Evolutionary conservation across 1,140 invertebrate species (phyloP), one percentile per base, ranked within the genome.

Genomic region (Drosophila trapezifrons): DNA sequence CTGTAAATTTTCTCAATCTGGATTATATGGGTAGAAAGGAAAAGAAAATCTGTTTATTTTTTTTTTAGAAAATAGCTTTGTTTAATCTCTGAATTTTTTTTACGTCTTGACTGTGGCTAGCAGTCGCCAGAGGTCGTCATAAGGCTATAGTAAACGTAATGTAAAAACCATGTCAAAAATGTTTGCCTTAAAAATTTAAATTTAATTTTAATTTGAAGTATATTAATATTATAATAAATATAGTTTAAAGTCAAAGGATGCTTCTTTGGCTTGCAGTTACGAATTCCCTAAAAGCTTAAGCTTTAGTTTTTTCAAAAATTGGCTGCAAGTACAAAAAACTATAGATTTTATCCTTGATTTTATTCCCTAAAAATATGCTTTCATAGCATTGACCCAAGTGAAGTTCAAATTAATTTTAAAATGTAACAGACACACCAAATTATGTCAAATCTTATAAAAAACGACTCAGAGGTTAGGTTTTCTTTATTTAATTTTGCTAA

Each of bases 401-500:
- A 45, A 45, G 3, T 13, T 15, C 8, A 60, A 18, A 18, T 18
- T 18, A n/a, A 12, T 20, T 25, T 32, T 2, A 32, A 32, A 32
- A 13, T 25, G 7, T 8, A n/a, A 8, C 10, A 18, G 0, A 12
- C n/a, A 18, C 3, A 3, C 12, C 7, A 5, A 17, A 2, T 15
- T 15, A 2, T 5, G 12, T 12, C 6, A 15, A 56, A 22, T 55
- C 4, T n/a, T 8, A 25, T 25, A 37, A 62, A 42, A 13, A 9
- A 35, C 18, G 4, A 0, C 15, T 12, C 25, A 29, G 17, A 60
- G 18, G 17, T 42, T 10, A 1, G 38, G 10, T 43, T 66, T 40
- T 32, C 29, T 27, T 38, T 46, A 57, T 32, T 59, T 55, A 13
- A 38, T 59, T 75, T 55, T 54, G 49, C 25, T 75, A 29, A 43